phyloP scores from a whole-genome alignment of 2,888 invertebrate genomes.

The Laspeyria flexula region DNA sequence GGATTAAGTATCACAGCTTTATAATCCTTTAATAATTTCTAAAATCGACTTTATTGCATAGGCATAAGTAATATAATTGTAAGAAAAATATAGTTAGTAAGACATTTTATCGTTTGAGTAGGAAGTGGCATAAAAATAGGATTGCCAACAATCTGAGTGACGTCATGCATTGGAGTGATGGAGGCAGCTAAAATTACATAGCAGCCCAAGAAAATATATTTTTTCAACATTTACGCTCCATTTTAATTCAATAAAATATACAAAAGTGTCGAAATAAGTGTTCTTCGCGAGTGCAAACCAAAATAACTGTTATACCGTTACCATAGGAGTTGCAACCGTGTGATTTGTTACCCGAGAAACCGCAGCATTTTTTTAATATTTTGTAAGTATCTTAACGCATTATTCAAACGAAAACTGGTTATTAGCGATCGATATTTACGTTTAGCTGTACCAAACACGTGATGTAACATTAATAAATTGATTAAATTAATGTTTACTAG shows the following conservation, averaged over 20 bases:
- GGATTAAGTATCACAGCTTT: slow-evolving; percentile 54
- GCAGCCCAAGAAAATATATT: slow-evolving; percentile 71
- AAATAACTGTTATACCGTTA: slow-evolving; percentile 44
- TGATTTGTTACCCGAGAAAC: slow-evolving; percentile 68
- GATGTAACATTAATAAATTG: slow-evolving; percentile 49
- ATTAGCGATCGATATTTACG: slow-evolving; percentile 64
- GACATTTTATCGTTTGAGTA: slow-evolving; percentile 70
- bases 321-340: slow-evolving; percentile 45
- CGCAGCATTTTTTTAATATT: slow-evolving; percentile 60
- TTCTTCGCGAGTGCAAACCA: slow-evolving; percentile 63
- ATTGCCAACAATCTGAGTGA: slow-evolving; percentile 84
- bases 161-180: slow-evolving; percentile 80
- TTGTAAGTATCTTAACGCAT: slow-evolving; percentile 75
- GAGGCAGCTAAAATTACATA: slow-evolving; percentile 84
- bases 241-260: slow-evolving; percentile 59
- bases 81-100: slow-evolving; percentile 53
- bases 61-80: slow-evolving; percentile 62
- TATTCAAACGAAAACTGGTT: slow-evolving; percentile 57
- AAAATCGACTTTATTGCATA: slow-evolving; percentile 61
- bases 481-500: slow-evolving; percentile 62
- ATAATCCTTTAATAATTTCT: slow-evolving; percentile 42
- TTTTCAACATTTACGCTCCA: slow-evolving; percentile 64
- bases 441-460: slow-evolving; percentile 57
- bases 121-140: slow-evolving; percentile 84
- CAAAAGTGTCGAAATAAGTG: slow-evolving; percentile 67